phyloP scores from a whole-genome alignment of 1,140 invertebrate species.

The Drosophila tani region DNA sequence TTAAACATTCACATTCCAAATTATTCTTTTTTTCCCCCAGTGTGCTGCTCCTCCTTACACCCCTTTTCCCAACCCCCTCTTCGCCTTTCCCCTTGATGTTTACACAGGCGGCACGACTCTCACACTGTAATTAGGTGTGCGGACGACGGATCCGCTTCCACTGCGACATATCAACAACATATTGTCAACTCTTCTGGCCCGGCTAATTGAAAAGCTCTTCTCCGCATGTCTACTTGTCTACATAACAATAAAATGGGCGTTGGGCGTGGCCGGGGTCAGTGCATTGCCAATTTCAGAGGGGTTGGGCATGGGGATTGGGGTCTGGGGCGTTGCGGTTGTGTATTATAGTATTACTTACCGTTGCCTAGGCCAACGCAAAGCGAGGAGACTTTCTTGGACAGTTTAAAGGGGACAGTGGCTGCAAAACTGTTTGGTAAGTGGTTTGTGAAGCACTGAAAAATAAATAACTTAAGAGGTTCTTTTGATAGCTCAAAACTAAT shows the following conservation, averaged over 20 bases:
- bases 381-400: not conserved
- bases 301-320: not conserved
- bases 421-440: not conserved
- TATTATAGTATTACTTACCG: conserved; percentile 39
- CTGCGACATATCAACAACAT: conserved; percentile 50
- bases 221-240: conserved; percentile 41
- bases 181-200: conserved; percentile 55
- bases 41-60: conserved; percentile 1
- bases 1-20: not conserved
- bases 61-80: not conserved
- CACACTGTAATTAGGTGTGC: conserved; percentile 71
- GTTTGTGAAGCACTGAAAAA: not conserved
- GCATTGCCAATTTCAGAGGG: conserved; percentile 34
- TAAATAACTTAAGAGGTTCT: not conserved
- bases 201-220: conserved; percentile 58
- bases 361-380: conserved; percentile 23
- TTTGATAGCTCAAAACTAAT: not conserved
- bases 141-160: conserved; percentile 31
- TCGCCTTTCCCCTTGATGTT: conserved; percentile 38
- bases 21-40: not conserved
- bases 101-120: conserved; percentile 73
- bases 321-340: not conserved
- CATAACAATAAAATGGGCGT: conserved; percentile 51
- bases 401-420: not conserved
- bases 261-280: conserved; percentile 45